phyloP scores from a whole-genome alignment of 2,888 invertebrate species.

The Drosophila siamana region DNA sequence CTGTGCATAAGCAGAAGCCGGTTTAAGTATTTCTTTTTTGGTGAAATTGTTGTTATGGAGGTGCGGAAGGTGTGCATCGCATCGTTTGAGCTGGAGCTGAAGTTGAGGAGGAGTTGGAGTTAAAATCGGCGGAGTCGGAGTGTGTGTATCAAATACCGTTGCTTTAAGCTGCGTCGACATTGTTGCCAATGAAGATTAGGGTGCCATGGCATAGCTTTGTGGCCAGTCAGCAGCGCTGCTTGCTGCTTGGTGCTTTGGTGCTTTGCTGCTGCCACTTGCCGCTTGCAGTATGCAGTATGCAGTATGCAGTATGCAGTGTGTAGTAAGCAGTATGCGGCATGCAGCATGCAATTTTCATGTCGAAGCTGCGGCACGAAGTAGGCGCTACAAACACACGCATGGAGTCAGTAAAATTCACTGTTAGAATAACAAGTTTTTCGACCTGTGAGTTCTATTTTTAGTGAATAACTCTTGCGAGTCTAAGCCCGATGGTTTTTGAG shows the following conservation, averaged over 20 bases:
- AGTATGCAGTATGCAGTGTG: too few species aligned
- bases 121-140: slow-evolving; percentile 8
- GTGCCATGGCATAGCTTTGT: slow-evolving; percentile 42
- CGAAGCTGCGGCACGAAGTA: slow-evolving; percentile 40
- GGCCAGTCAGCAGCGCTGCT: slow-evolving; percentile 36
- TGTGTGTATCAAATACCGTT: slow-evolving; percentile 61
- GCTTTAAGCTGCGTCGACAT: slow-evolving; percentile 57
- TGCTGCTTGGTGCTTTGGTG: too few species aligned
- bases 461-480: slow-evolving; percentile 26
- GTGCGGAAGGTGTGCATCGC: slow-evolving; percentile 35
- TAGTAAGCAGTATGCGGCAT: slow-evolving; percentile 37
- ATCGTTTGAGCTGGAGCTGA: slow-evolving; percentile 14
- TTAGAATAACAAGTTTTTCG: slow-evolving; percentile 70
- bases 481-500: slow-evolving; percentile 33
- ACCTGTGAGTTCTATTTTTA: slow-evolving; percentile 63
- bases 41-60: slow-evolving; percentile 46
- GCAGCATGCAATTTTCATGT: slow-evolving; percentile 68
- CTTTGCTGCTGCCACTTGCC: slow-evolving; percentile 25
- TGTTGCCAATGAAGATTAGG: slow-evolving; percentile 63
- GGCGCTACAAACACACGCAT: slow-evolving; percentile 34
- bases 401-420: slow-evolving; percentile 50
- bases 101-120: slow-evolving; percentile 2
- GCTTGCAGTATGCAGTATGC: slow-evolving; percentile 54
- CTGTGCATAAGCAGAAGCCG: slow-evolving; percentile 32
- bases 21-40: slow-evolving; percentile 39